These are phyloP conservation scores for Bombus superbus DNA, from an alignment of 1,140 invertebrate genomes.

Conservation along the genomic window DNA sequence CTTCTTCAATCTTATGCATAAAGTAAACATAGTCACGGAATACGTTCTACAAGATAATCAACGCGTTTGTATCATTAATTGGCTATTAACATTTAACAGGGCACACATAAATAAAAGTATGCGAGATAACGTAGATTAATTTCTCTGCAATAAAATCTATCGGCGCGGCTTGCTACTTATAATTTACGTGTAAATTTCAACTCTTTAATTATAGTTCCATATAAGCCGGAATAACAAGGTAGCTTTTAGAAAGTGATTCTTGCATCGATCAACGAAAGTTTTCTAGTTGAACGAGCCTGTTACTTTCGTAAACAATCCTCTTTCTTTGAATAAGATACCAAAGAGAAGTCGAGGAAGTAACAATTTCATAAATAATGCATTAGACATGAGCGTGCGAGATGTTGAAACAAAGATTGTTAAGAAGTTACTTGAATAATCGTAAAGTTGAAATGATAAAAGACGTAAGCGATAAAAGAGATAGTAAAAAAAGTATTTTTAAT, in stretches of 20 bases:
- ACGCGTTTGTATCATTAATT: constrained; percentile 11
- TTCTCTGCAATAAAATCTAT: constrained; percentile 3
- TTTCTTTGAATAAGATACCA: neutral
- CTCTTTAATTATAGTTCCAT: constrained; percentile 10
- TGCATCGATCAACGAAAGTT: neutral
- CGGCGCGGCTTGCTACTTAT: neutral
- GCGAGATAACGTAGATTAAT: constrained; percentile 2
- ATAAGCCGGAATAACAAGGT: neutral
- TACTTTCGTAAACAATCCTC: neutral
- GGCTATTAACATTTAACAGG: constrained; percentile 5
- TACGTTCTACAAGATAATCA: neutral
- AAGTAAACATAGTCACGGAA: neutral
- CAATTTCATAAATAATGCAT: neutral
- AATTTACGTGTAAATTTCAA: neutral
- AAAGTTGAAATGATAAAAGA: neutral
- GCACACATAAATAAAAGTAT: neutral
- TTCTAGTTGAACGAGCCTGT: neutral
- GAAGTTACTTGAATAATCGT: neutral
- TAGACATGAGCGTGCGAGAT: neutral
- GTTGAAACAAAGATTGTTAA: neutral
- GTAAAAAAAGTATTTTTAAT: neutral
- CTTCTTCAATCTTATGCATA: neutral
- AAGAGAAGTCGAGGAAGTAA: neutral
- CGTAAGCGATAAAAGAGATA: neutral
- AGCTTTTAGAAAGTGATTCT: constrained; percentile 27